phyloP scores from a whole-genome alignment of 2,888 invertebrate genomes.

The Drosophila affinis region DNA sequence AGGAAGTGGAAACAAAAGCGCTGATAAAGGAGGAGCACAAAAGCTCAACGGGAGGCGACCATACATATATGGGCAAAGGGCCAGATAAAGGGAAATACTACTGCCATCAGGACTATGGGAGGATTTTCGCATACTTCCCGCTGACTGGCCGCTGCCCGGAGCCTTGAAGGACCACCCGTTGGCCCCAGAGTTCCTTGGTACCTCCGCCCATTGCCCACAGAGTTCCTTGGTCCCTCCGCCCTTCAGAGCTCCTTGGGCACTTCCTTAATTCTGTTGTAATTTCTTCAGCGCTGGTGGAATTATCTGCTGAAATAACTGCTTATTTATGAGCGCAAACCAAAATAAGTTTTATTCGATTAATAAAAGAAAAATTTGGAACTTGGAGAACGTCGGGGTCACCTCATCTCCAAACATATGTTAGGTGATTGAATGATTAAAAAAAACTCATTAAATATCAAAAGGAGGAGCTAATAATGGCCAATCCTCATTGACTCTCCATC shows the following conservation, averaged over 20 bases:
- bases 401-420: too few relatives aligned
- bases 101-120: neutral
- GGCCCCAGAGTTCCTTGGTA: neutral
- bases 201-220: constrained; percentile 24
- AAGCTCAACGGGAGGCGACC: constrained; percentile 64
- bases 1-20: constrained; percentile 7
- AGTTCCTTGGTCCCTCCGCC: neutral
- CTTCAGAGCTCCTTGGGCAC: constrained; percentile 43
- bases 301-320: too few relatives aligned
- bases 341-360: constrained; percentile 80
- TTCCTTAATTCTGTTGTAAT: constrained; percentile 80
- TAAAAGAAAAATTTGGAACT: constrained; percentile 7
- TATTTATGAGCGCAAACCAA: constrained; percentile 70
- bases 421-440: too few relatives aligned
- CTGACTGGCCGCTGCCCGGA: constrained; percentile 54
- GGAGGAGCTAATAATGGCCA: too few relatives aligned
- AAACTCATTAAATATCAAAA: too few relatives aligned
- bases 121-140: neutral
- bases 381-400: too few relatives aligned
- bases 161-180: constrained; percentile 52
- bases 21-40: constrained; percentile 43
- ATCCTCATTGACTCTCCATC: too few relatives aligned
- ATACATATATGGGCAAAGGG: constrained; percentile 10
- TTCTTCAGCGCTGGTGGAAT: constrained; percentile 76
- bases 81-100: constrained; percentile 9